A percentile compares a stretch with the other conserved stretches of the same genome.
Evolutionary conservation across 2,113 vertebrate species (phyloP).

Genomic region (Aptenodytes forsteri): DNA sequence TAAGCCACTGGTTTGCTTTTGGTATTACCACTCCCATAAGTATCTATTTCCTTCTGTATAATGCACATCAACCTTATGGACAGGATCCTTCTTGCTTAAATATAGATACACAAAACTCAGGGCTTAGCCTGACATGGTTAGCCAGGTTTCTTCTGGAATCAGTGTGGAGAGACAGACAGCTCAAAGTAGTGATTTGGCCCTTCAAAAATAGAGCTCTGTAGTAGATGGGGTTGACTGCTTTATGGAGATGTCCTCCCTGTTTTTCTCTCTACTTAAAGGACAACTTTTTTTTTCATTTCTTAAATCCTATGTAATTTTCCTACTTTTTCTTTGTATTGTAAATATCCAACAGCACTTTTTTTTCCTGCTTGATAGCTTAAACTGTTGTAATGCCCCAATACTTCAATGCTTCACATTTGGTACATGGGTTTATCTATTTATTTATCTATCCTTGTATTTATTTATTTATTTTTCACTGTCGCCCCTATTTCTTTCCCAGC

Average conservation of each 20-base stretch:
- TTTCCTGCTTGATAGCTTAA: not conserved
- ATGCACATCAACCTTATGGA: not conserved
- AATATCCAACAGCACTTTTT: not conserved
- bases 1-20: not conserved
- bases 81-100: not conserved
- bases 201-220: not conserved
- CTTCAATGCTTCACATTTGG: not conserved
- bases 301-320: not conserved
- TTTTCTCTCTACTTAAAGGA: not conserved
- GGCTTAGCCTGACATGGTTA: not conserved
- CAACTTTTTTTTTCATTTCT: accelerated
- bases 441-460: not conserved
- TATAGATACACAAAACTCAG: not conserved
- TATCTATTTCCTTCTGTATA: not conserved
- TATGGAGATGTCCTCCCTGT: not conserved
- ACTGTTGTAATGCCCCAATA: not conserved
- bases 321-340: not conserved
- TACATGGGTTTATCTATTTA: not conserved
- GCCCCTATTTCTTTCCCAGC: not conserved
- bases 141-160: not conserved
- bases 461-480: not conserved
- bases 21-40: not conserved
- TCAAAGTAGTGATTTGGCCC: not conserved
- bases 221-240: not conserved
- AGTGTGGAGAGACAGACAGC: not conserved